Conservation (phyloP, 2,113 vertebrate genomes). For the Macrotis lagotis region DNA sequence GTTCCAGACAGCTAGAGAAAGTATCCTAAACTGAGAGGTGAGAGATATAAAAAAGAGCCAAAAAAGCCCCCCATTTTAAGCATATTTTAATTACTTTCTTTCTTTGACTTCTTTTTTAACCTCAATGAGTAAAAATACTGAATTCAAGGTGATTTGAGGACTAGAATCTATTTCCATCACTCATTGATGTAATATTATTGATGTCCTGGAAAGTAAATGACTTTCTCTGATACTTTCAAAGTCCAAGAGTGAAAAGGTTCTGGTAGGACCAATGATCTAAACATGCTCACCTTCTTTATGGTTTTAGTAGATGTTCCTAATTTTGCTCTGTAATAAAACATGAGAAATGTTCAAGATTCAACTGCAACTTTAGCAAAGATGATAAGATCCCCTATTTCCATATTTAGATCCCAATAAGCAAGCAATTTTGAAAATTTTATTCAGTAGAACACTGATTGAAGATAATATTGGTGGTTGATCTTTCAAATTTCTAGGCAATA, state of each 20-base stretch:
- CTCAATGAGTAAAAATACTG: not conserved
- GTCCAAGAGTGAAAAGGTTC: not conserved
- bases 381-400: not conserved
- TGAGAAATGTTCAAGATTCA: not conserved
- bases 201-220: not conserved
- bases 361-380: not conserved
- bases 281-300: not conserved
- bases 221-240: not conserved
- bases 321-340: not conserved
- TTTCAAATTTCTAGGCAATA: not conserved
- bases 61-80: not conserved
- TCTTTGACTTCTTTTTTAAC: not conserved
- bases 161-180: not conserved
- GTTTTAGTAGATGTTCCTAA: not conserved
- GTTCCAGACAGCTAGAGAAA: not conserved
- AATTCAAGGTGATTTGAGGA: rapidly evolving
- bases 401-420: not conserved
- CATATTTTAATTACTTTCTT: not conserved
- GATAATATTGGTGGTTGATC: not conserved
- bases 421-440: not conserved
- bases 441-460: not conserved
- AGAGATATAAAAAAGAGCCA: not conserved
- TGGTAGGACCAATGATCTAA: not conserved
- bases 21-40: not conserved
- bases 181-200: rapidly evolving